Conservation (phyloP, 2,797 vertebrate genomes). For the Takifugu ocellatus region DNA sequence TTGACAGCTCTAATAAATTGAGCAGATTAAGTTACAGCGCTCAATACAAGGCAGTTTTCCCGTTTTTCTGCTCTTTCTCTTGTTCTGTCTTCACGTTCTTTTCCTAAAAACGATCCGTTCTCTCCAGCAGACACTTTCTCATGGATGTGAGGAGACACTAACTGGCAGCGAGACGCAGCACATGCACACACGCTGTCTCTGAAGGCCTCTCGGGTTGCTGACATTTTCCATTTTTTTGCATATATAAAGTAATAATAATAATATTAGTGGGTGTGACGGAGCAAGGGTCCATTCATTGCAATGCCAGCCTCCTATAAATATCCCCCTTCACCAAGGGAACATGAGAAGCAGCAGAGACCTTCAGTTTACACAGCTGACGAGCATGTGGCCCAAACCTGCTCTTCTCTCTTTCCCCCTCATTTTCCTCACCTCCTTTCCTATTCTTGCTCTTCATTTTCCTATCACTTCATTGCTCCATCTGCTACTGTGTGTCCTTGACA, state of each 20-base stretch:
- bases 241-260: constrained; percentile 82
- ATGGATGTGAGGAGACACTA: constrained; percentile 45
- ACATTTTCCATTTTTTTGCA: constrained; percentile 80
- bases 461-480: constrained; percentile 36
- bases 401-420: constrained; percentile 49
- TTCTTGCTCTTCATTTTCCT: constrained; percentile 51
- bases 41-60: constrained; percentile 62
- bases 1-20: constrained; percentile 79
- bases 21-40: constrained; percentile 72
- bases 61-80: constrained; percentile 57
- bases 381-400: constrained; percentile 77
- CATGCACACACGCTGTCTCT: constrained; percentile 59
- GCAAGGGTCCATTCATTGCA: constrained; percentile 67
- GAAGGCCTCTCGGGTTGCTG: constrained; percentile 79
- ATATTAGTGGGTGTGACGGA: constrained; percentile 79
- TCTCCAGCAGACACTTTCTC: constrained; percentile 58
- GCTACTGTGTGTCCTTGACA: constrained; percentile 38
- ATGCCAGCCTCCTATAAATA: constrained; percentile 83
- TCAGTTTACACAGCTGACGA: constrained; percentile 85
- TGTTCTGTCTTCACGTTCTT: constrained; percentile 49
- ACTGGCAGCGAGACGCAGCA: constrained; percentile 44
- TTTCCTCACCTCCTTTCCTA: constrained; percentile 39
- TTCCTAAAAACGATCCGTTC: constrained; percentile 46
- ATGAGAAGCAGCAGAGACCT: constrained; percentile 74
- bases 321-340: constrained; percentile 79